These are phyloP conservation scores for Xanthorhoe designata DNA, from an alignment of 2,888 invertebrate species.

Conservation along the genomic window DNA sequence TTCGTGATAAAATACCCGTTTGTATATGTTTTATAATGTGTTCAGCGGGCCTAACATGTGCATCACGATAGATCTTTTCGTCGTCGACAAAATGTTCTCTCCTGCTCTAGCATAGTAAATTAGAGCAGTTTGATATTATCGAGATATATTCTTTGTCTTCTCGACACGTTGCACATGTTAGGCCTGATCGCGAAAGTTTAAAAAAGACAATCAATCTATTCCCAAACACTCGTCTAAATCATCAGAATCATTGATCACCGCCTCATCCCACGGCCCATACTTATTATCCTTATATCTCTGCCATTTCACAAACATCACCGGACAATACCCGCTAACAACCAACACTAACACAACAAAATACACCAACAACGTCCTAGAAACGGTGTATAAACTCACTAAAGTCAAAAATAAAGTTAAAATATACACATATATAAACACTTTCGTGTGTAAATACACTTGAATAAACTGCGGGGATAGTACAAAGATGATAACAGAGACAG, in stretches of 20 bases:
- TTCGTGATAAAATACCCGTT: too few relatives aligned
- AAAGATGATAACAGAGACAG: slow-evolving; percentile 94
- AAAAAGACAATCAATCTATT: slow-evolving; percentile 24
- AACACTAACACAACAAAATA: slow-evolving; percentile 87
- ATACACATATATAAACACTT: slow-evolving; percentile 82
- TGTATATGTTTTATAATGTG: too few relatives aligned
- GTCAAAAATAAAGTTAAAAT: slow-evolving; percentile 81
- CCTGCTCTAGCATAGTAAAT: too few relatives aligned
- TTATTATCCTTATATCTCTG: slow-evolving; percentile 95
- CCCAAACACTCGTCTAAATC: slow-evolving; percentile 73
- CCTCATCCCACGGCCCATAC: slow-evolving; percentile 99
- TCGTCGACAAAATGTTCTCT: too few relatives aligned
- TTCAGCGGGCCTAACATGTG: too few relatives aligned
- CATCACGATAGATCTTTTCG: too few relatives aligned
- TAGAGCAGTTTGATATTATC: too few relatives aligned
- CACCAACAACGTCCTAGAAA: slow-evolving; percentile 85
- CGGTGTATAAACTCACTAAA: slow-evolving; percentile 79
- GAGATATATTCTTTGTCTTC: too few relatives aligned
- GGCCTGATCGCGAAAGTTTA: too few relatives aligned
- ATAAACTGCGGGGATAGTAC: slow-evolving; percentile 94
- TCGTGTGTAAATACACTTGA: slow-evolving; percentile 85
- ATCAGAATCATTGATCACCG: slow-evolving; percentile 89
- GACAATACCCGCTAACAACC: slow-evolving; percentile 90
- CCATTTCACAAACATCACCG: slow-evolving; percentile 90
- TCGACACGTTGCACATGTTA: too few relatives aligned